Conservation (phyloP, 2,113 vertebrate genomes). For the Columba janthina region DNA sequence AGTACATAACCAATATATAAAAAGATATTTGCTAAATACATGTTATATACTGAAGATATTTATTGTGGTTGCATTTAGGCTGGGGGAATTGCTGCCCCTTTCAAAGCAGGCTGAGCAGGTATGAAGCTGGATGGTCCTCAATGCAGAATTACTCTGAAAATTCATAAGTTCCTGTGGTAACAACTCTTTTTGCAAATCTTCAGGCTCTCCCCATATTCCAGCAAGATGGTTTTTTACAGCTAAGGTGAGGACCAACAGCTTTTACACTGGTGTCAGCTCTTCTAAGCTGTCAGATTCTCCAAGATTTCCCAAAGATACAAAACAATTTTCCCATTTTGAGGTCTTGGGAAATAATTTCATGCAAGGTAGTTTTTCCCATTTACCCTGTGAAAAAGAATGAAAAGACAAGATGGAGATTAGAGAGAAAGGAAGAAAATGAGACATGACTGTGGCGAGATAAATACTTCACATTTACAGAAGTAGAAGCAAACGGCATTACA, state of each 20-base stretch:
- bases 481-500: neutral
- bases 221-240: neutral
- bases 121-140: neutral
- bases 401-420: neutral
- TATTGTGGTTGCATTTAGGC: neutral
- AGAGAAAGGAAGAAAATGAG: neutral
- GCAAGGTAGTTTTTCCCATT: neutral
- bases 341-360: neutral
- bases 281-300: neutral
- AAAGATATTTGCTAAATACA: neutral
- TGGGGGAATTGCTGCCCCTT: neutral
- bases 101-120: neutral
- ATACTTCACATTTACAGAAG: neutral
- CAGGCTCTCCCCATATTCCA: neutral
- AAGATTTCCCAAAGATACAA: neutral
- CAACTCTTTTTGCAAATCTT: neutral
- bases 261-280: neutral
- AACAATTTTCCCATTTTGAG: neutral
- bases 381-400: neutral
- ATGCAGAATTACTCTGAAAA: neutral
- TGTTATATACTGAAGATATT: neutral
- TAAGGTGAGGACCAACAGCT: neutral
- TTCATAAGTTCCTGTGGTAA: neutral
- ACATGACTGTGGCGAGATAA: neutral
- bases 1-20: neutral